Base-by-base conservation (phyloP, 2,113 vertebrate genomes). In the Oreotrochilus melanogaster region DNA sequence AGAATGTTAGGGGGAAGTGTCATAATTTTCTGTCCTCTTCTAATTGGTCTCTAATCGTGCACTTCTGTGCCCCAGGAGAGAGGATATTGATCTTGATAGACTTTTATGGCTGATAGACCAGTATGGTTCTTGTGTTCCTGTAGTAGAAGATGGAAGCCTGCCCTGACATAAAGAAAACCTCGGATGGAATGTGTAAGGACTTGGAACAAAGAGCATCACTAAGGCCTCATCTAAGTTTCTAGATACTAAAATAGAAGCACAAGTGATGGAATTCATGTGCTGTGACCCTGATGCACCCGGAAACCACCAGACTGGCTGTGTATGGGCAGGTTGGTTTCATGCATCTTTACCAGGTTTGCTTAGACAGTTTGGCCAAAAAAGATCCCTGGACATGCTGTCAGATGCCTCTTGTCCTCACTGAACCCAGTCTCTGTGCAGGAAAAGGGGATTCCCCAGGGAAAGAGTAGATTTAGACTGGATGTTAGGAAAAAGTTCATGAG, bases 301-400 rank as follows among this genome's bases (percentile, higher is more conserved):
- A 30, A 74, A 81, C 73, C 18, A 8, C 24, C 74, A 51, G 35
- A 11, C 7, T 37, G 43, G 23, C 9, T 35, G 3, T 16, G 4
- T 10, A 18, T 0, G 0, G 28, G 13, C 18, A 70, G 39, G 17
- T 2, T 30, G n/a, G 33, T 50, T 81, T 84, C 1, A 3, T 28
- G 17, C 42, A 37, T 17, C 43, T 56, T 89, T 28, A 64, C 5
- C 5, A 35, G 4, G 2, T 35, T 71, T 82, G 14, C 47, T 62
- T 31, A 11, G 24, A 8, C 4, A 50, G 18, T 37, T 67, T 74
- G 14, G 28, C 13, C 65, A 25, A n/a, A 56, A 51, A 13, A 18
- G 43, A 74, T 50, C 23, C 42, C 30, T 53, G 47, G 21, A 57
- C 14, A 64, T 3, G 3, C 7, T 24, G 3, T 18, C 28, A 69